Percentiles rank a stretch among this genome's conserved stretches.
phyloP scores from a whole-genome alignment of 2,113 vertebrate genomes.

The Halichoeres trimaculatus region DNA sequence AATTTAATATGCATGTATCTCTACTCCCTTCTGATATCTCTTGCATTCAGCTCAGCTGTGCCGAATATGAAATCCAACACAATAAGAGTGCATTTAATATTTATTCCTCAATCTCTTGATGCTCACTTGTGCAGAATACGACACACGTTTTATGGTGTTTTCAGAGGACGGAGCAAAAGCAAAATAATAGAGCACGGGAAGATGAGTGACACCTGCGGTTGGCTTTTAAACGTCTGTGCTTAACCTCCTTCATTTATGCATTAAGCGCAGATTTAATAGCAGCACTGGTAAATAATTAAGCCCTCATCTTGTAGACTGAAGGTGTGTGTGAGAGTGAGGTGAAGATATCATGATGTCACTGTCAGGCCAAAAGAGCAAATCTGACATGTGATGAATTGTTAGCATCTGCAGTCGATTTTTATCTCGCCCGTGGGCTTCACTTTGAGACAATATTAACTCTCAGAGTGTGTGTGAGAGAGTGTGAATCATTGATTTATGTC shows the following conservation, averaged over 20 bases:
- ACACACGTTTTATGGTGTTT: too few species aligned
- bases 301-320: background rate
- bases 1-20: conserved; percentile 4
- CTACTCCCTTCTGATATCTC: conserved; percentile 1
- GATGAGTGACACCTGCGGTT: too few species aligned
- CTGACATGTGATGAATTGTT: conserved; percentile 64
- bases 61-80: conserved; percentile 1
- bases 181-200: background rate
- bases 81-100: conserved; percentile 4
- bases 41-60: background rate
- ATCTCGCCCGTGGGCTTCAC: conserved; percentile 38
- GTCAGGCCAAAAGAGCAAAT: conserved; percentile 31
- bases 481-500: background rate
- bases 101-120: background rate
- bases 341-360: conserved; percentile 25
- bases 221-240: background rate
- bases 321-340: background rate
- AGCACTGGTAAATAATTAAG: background rate
- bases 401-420: conserved; percentile 48
- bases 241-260: background rate
- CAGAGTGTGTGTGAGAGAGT: background rate
- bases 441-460: conserved; percentile 58
- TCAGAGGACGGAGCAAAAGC: too few species aligned
- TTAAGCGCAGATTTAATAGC: background rate
- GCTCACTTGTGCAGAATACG: background rate